phyloP scores from a whole-genome alignment of 2,797 vertebrate species.

The Siniperca obscura region DNA sequence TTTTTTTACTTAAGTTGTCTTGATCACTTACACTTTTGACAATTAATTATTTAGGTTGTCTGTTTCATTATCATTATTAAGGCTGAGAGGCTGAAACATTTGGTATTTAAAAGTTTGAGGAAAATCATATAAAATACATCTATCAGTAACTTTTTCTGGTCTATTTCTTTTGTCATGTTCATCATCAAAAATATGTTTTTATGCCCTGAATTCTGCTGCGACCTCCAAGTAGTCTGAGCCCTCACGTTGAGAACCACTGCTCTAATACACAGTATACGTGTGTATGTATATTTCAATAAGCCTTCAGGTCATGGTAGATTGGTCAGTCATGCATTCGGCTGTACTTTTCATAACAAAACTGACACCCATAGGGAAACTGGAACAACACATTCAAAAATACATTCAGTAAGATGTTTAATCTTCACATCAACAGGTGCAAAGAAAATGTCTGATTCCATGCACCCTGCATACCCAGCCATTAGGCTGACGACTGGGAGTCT shows the following conservation, averaged over 20 bases:
- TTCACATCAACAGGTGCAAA: constrained; percentile 11
- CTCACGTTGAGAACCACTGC: no score
- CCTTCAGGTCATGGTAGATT: neutral
- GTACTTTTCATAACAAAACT: neutral
- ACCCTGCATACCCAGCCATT: constrained; percentile 8
- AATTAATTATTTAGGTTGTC: neutral
- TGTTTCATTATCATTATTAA: neutral
- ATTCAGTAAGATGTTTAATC: neutral
- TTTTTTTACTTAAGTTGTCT: neutral
- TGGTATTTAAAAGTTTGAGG: neutral
- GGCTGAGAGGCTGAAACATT: neutral
- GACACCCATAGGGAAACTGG: neutral
- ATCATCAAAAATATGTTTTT: neutral
- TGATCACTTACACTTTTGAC: neutral
- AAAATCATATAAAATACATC: neutral
- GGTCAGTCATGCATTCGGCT: neutral
- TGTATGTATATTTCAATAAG: neutral
- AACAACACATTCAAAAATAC: neutral
- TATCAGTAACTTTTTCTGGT: neutral
- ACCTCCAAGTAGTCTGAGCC: neutral
- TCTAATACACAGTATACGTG: neutral
- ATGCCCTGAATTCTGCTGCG: neutral
- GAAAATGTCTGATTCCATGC: neutral
- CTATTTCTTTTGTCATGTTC: neutral
- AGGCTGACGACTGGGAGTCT: constrained; percentile 45